phyloP scores from a whole-genome alignment of 2,888 invertebrate species.

The Zonitis immaculata region DNA sequence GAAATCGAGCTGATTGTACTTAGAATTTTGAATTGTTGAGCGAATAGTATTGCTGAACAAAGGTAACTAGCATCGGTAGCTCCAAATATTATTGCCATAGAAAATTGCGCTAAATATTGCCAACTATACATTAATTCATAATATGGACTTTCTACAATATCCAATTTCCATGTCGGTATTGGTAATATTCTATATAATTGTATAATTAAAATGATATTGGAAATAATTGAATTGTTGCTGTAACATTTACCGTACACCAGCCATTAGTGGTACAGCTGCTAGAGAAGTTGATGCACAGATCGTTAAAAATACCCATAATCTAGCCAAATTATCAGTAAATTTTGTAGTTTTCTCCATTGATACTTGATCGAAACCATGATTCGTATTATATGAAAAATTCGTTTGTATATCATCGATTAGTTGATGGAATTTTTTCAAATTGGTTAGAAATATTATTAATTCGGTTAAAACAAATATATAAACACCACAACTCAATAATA shows the following conservation, averaged over 20 bases:
- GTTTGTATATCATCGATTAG: background rate
- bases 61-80: background rate
- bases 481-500: background rate
- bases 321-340: background rate
- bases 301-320: background rate
- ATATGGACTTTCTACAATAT: background rate
- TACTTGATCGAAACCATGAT: background rate
- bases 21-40: slow-evolving; percentile 3
- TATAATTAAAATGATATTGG: background rate
- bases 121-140: background rate
- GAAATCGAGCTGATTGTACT: background rate
- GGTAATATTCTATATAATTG: background rate
- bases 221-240: too few relatives aligned
- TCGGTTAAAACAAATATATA: background rate
- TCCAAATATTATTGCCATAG: background rate
- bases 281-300: background rate
- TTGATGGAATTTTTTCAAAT: background rate
- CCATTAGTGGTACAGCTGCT: background rate
- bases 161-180: background rate
- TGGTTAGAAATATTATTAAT: background rate
- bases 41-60: background rate
- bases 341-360: background rate
- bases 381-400: background rate
- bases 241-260: background rate
- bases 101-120: background rate